Base-by-base conservation (phyloP, 2,113 vertebrate species). In the Empidonax traillii region DNA sequence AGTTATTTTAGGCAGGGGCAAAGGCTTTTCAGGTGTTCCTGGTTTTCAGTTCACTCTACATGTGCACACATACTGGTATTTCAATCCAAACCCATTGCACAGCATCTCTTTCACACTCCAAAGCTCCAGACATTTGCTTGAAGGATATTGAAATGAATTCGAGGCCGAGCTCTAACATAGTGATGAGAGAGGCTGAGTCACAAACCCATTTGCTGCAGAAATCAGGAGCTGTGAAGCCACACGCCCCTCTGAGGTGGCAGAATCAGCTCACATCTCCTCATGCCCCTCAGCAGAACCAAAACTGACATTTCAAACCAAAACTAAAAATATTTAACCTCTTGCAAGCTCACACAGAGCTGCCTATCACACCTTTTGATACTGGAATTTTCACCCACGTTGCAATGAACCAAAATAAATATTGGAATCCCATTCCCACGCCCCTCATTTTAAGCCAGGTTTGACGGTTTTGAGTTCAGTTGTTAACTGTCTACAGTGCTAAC, bases 181-280 rank as follows among this genome's bases (percentile, higher is more conserved):
- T 2, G 3, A 8, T 7, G 22, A 73, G 39, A 56, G 30, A 55
- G 66, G n/a, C 13, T 4, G 28, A 71, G n/a, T 14, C 79, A 53
- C 5, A 41, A 1, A 9, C 20, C 17, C 46, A 51, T 58, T 53
- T 66, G 31, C 17, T 22, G 71, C 65, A 30, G 27, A n/a, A 20
- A 68, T 3, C 25, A 28, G 37, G 80, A 55, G 69, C 25, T 82
- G 30, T 6, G 27, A 76, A 47, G 33, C 33, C 41, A 47, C 41
- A 2, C 1, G 11, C 13, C 2, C 28, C 59, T 27, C 37, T 1
- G 0, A 35, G 56, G 39, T 1, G 21, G n/a, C 39, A 24, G 1
- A 43, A 39, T 21, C 71, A 44, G 21, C 10, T 24, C 21, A 1
- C 25, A 25, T 47, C 82, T 51, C 25, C 16, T 82, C n/a, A 3